These are phyloP conservation scores for Calypte anna DNA, from an alignment of 2,113 vertebrate species.

Conservation along the genomic window DNA sequence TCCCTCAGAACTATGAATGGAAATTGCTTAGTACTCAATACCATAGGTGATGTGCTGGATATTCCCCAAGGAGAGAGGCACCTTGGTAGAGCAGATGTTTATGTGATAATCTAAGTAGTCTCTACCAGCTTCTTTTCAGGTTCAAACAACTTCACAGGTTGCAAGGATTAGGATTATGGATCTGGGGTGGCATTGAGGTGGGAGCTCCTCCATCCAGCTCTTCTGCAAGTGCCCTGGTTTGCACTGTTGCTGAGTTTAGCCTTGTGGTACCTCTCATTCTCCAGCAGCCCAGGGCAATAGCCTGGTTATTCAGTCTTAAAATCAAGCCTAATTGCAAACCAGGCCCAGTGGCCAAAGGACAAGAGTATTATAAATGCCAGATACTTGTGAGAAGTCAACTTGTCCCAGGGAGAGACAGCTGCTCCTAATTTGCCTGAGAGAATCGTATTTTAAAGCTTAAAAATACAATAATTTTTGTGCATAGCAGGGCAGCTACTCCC, in stretches of 20 bases:
- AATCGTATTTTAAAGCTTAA: constrained; percentile 66
- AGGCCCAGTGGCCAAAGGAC: constrained; percentile 45
- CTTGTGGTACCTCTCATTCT: neutral
- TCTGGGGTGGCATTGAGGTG: neutral
- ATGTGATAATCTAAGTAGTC: no score
- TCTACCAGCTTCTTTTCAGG: neutral
- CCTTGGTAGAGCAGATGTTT: rapidly evolving
- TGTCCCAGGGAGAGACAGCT: constrained; percentile 67
- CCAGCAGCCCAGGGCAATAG: neutral
- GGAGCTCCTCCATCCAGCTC: neutral
- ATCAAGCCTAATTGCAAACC: constrained; percentile 42
- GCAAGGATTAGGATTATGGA: neutral
- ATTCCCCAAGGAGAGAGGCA: neutral
- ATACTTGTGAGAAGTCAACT: constrained; percentile 61
- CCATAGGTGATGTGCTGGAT: rapidly evolving
- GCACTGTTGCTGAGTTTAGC: neutral
- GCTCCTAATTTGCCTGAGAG: constrained; percentile 64
- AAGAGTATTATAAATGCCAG: constrained; percentile 54
- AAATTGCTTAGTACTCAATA: neutral
- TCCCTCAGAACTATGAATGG: neutral
- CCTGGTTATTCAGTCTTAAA: constrained; percentile 21
- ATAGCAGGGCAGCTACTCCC: constrained; percentile 62
- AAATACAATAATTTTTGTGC: constrained; percentile 71
- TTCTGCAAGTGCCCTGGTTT: neutral
- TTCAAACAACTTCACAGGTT: neutral